Percentiles rank a stretch among this genome's conserved stretches.
phyloP scores from a whole-genome alignment of 1,140 invertebrate species.

The Drosophila baimaii region DNA sequence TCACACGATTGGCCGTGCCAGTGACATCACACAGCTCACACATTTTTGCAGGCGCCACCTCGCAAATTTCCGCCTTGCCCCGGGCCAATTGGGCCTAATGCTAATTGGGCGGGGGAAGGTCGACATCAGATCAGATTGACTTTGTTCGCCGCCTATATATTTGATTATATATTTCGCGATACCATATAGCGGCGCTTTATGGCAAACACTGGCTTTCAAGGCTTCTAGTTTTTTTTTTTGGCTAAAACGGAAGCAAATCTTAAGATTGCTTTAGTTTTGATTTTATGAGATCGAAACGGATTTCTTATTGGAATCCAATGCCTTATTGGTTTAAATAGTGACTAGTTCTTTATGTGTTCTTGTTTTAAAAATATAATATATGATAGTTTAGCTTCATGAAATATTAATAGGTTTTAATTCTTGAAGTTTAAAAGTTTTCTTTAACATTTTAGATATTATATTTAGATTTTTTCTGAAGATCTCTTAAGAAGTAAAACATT shows the following conservation, averaged over 20 bases:
- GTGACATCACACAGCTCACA: constrained; percentile 38
- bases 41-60: constrained; percentile 25
- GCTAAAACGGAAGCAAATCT: constrained; percentile 29
- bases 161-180: constrained; percentile 1
- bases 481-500: neutral
- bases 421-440: neutral
- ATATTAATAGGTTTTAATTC: neutral
- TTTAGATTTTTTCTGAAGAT: neutral
- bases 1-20: constrained; percentile 33
- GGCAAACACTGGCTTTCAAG: constrained; percentile 29
- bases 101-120: constrained; percentile 42
- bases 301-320: constrained; percentile 8
- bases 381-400: neutral
- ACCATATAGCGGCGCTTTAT: constrained; percentile 16
- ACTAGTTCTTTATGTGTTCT: neutral
- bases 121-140: constrained; percentile 29
- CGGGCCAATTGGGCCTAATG: constrained; percentile 29
- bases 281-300: constrained; percentile 15
- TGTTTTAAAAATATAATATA: neutral
- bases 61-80: constrained; percentile 36
- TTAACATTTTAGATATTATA: neutral
- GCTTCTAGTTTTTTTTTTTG: constrained; percentile 8
- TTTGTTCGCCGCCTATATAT: constrained; percentile 8
- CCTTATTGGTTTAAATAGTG: neutral
- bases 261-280: constrained; percentile 18